Base-by-base conservation (phyloP, 2,888 invertebrate genomes). In the Crepidodera aurea region DNA sequence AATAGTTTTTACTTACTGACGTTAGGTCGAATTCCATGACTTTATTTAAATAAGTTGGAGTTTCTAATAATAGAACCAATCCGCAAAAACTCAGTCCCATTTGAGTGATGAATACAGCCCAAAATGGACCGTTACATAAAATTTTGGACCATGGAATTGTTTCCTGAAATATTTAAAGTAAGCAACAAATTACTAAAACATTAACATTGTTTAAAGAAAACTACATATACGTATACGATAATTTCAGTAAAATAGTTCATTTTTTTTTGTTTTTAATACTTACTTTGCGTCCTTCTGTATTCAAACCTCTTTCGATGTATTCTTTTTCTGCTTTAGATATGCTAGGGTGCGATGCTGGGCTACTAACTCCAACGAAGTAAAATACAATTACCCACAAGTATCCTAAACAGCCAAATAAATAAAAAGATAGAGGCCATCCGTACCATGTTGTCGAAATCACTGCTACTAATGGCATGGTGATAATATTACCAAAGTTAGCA, bases 361-460 rank as follows among this genome's bases (percentile, higher is more conserved):
- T 51, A 12, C 34, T 51, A 15, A 51, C 29, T 12, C 59, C 59
- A 15, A 59, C 40, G 13, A 59, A 7, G 4, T 19, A 59, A 32
- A 40, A 59, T 13, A 42, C 0, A 18, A 59, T 10, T 1, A 34
- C n/a, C 59, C 59, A 59, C n/a, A 32, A 25, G 10, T 42, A 29
- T 29, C 59, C 59, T 5, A 51, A 13, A 19, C 42, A 27, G 6
- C 59, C 51, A 32, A 32, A 59, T 51, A 59, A 8, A 51, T 59
- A 59, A 32, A 40, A 51, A 1, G 51, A 19, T 2, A 59, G 39
- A 1, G 59, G 59, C 59, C 59, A 59, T 10, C 59, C 59, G 12
- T 51, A 27, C 39, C 51, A 59, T 3, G 59, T 37, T 7, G 51
- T 42, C 27, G 59, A 59, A 27, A 59, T 51, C 1, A 10, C 8